Evolutionary conservation across 2,888 invertebrate genomes (phyloP), one percentile per base, ranked within the genome.

Genomic region (Eulithis testata): DNA sequence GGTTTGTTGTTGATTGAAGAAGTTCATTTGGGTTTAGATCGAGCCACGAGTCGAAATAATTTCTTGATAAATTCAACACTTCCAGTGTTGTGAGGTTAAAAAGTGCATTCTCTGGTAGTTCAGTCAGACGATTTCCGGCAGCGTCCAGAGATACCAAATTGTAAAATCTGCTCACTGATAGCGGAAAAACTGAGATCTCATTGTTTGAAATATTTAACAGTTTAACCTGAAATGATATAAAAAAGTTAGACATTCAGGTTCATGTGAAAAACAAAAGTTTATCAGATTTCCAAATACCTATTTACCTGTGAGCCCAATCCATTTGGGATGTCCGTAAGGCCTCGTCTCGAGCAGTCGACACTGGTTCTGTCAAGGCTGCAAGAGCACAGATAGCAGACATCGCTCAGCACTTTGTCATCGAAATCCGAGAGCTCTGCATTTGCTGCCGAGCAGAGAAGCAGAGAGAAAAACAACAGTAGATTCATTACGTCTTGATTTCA

Each of bases 201-300:
- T 97, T 97, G 73, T 91, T 89, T 4, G 96, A 96, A 62, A 96
- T 82, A 78, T 96, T 96, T 69, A 97, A 84, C 36, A 90, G 91
- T 73, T 94, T 93, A 37, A 96, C 94, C 95, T 96, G 89, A 74
- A 91, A 91, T 8, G 3, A 14, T 14, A 47, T 8, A 21, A 65
- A 54, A n/a, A 43, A 44, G 11, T 8, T 11, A n/a, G 12, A 36
- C 0, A 36, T 37, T 55, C 14, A 40, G 9, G 9, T 1, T 40
- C 40, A 40, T 40, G 5, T 40, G 21, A 21, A 21, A 21, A 21
- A 21, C 2, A 21, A 21, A 21, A 21, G 21, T 40, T 40, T 5
- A 9, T 3, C 40, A 40, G 31, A 6, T 40, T 40, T 40, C 8
- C 31, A 31, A 31, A 31, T 21, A 7, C 27, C 11, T 52, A 71